Evolutionary conservation across 92 coral and sea anemone species (phyloP).

Genomic region (Zoanthus sansibaricus): DNA sequence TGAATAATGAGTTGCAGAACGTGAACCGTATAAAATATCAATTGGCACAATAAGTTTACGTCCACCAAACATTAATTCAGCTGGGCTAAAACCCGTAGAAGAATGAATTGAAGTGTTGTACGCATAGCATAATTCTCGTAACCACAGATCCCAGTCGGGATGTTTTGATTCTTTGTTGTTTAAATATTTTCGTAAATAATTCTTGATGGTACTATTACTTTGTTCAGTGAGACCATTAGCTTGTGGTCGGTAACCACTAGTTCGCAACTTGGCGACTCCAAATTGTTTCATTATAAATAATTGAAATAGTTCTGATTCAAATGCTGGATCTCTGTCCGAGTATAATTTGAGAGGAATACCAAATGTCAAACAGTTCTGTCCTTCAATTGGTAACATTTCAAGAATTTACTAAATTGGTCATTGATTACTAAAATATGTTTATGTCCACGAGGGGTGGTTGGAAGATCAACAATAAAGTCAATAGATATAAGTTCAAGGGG

Average conservation of each 20-base stretch:
- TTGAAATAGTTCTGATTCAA: slow-evolving; percentile 28
- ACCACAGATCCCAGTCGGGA: slow-evolving; percentile 32
- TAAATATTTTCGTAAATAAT: not conserved
- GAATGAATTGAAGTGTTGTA: slow-evolving; percentile 40
- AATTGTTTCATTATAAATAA: slow-evolving; percentile 20
- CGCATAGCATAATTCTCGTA: slow-evolving; percentile 27
- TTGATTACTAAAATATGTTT: slow-evolving; percentile 37
- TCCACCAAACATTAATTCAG: slow-evolving; percentile 41
- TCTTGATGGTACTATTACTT: not conserved
- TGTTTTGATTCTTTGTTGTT: too few relatives aligned
- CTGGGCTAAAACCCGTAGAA: slow-evolving; percentile 36
- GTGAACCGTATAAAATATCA: not conserved
- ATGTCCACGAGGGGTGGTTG: slow-evolving; percentile 21
- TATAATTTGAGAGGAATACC: slow-evolving; percentile 10
- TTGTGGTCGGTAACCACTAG: too few relatives aligned
- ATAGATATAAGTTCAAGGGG: slow-evolving; percentile 30
- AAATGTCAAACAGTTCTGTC: slow-evolving; percentile 49
- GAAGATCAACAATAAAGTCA: slow-evolving; percentile 36
- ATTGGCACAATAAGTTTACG: slow-evolving; percentile 7
- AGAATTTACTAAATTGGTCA: slow-evolving; percentile 41
- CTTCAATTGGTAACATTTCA: slow-evolving; percentile 38
- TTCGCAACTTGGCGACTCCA: not conserved
- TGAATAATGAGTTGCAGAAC: too few relatives aligned
- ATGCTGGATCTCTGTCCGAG: slow-evolving; percentile 26
- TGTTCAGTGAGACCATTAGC: too few relatives aligned